Evolutionary conservation across 2,113 vertebrate genomes (phyloP).

Genomic region (Nannospalax galili): DNA sequence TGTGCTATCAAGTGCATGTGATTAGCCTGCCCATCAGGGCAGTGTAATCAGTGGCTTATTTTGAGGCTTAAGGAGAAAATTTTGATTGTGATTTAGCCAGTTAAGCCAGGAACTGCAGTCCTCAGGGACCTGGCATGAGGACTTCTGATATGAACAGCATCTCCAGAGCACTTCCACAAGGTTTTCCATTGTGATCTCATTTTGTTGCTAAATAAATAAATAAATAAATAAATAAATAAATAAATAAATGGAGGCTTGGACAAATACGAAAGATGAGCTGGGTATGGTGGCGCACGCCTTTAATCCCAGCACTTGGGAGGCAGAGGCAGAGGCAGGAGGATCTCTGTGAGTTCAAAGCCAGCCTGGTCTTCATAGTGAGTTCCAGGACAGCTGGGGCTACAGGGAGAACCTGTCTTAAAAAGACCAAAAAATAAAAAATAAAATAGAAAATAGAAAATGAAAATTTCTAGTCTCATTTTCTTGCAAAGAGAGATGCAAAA

Average conservation of each 20-base stretch:
- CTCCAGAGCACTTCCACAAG: background rate
- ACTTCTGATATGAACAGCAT: background rate
- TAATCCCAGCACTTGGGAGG: too few relatives aligned
- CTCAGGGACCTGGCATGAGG: background rate
- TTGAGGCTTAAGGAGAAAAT: background rate
- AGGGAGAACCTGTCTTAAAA: too few relatives aligned
- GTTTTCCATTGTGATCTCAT: background rate
- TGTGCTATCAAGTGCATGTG: background rate
- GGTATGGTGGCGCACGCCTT: too few relatives aligned
- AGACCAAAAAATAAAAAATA: background rate
- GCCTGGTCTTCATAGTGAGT: too few relatives aligned
- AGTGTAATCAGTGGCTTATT: background rate
- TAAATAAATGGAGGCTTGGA: too few relatives aligned
- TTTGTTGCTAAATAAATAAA: background rate
- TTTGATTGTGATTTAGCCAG: background rate
- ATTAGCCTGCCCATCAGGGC: background rate
- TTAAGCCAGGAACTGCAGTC: background rate
- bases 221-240: background rate
- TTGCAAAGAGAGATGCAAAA: background rate
- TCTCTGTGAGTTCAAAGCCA: too few relatives aligned
- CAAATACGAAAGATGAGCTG: too few relatives aligned
- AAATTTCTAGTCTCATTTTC: background rate
- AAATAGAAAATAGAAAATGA: conserved; percentile 24
- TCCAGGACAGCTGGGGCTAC: too few relatives aligned
- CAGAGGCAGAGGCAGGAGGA: too few relatives aligned